Base-by-base conservation (phyloP, 2,888 invertebrate genomes). In the Drosophila tripunctata region DNA sequence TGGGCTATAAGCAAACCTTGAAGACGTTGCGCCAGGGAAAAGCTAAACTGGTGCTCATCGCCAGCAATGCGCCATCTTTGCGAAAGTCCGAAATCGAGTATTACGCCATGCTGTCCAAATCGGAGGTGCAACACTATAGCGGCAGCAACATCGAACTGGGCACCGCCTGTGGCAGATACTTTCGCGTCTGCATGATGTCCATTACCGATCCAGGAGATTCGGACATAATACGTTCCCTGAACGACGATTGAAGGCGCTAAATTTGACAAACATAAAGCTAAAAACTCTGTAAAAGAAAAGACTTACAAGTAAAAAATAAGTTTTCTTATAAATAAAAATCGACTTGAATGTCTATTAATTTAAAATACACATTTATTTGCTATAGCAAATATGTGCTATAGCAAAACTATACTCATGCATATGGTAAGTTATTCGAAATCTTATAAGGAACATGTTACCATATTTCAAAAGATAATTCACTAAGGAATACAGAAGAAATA, bases 81-180 rank as follows among this genome's bases (percentile, higher is more conserved):
- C 99, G 99, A 93, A 98, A 98, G 93, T 98, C 98, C 2, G 99
- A 99, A 93, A 99, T 99, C 91, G 99, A 99, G 91, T 99, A 99
- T 92, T 99, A 99, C 90, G 99, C 99, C 60, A 98, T 99, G 95
- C 94, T 99, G 92, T 98, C 99, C 35, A 99, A 99, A 92, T 99
- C 99, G 62, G 99, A 99, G 78, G 99, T 99, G 48, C 99, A 99
- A 91, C 99, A 99, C 92, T 99, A 99, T 94, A 96, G 97, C 75
- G 99, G 99, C 51, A 99, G 98, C 93, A 99, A 99, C 92, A 99
- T 99, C 88, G 99, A 99, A 92, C 93, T 99, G 85, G 99, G 99
- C 80, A 99, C 99, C 60, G 99, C 99, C 15, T 99, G 99, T 90
- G 99, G 99, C 92, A 99, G 98, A 94, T 99, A 99, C 92, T 99